Conservation (phyloP, 92 coral and sea anemone species). For the Zoanthus solanderi region DNA sequence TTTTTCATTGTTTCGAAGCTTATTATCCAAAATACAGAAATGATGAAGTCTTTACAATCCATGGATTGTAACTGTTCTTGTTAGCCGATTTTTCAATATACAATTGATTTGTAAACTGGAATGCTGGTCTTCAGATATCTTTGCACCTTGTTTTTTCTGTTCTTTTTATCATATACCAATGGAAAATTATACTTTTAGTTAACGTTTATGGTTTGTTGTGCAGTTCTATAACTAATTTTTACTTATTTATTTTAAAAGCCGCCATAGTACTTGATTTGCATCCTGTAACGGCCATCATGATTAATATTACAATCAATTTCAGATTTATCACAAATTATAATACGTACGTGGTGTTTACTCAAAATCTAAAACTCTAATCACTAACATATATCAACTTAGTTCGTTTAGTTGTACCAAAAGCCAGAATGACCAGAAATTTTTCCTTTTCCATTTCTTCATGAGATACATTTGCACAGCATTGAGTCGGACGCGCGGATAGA, state of each 20-base stretch:
- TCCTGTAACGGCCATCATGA: not conserved
- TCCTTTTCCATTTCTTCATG: no score
- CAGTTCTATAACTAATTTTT: not conserved
- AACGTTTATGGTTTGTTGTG: not conserved
- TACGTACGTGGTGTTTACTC: no score
- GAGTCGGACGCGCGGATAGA: no score
- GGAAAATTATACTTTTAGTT: not conserved
- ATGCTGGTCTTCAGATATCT: not conserved
- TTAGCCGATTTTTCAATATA: not conserved
- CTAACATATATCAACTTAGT: no score
- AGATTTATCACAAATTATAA: not conserved
- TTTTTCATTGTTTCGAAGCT: not conserved
- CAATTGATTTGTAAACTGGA: not conserved
- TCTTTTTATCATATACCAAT: not conserved
- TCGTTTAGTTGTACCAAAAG: no score
- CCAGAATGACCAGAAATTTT: no score
- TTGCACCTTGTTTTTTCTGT: no score
- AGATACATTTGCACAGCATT: no score
- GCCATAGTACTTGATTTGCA: not conserved
- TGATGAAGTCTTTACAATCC: slow-evolving; percentile 11
- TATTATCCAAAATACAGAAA: slow-evolving; percentile 14
- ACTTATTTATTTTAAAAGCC: not conserved
- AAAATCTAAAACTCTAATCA: no score
- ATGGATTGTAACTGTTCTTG: not conserved
- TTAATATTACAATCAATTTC: not conserved